Percentiles rank a stretch among this genome's conserved stretches.
These are phyloP conservation scores for Lanius collurio DNA, from an alignment of 2,113 vertebrate genomes.

Conservation along the genomic window DNA sequence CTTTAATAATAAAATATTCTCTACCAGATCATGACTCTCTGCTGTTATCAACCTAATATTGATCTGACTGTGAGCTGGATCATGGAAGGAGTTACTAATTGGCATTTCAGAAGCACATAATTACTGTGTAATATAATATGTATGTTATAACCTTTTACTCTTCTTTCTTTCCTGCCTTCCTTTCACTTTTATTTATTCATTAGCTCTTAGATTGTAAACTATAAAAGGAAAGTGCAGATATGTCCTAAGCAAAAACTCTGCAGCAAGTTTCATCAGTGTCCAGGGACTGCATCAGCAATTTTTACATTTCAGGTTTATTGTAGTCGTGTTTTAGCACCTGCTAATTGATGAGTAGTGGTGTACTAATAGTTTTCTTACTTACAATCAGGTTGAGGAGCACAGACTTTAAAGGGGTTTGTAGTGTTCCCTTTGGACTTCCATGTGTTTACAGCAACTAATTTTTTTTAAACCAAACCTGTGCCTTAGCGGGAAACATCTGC, in stretches of 20 bases:
- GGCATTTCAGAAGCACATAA: slow-evolving; percentile 41
- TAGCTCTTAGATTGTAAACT: slow-evolving; percentile 52
- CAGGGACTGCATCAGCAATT: not conserved
- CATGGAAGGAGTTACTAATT: slow-evolving; percentile 30
- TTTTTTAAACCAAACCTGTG: not conserved
- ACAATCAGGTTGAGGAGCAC: not conserved
- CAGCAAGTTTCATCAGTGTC: not conserved
- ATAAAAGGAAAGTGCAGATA: not conserved
- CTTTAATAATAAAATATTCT: slow-evolving; percentile 8
- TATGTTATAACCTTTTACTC: slow-evolving; percentile 26
- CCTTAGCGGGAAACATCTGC: not conserved
- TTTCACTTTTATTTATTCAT: slow-evolving; percentile 66
- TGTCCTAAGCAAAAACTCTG: not conserved
- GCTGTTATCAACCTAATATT: slow-evolving; percentile 15
- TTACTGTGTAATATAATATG: slow-evolving; percentile 52
- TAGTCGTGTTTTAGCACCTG: not conserved
- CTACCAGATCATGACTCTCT: not conserved
- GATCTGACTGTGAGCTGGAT: slow-evolving; percentile 33
- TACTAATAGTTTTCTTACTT: not conserved
- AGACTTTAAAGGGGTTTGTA: not conserved
- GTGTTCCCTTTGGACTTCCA: not conserved
- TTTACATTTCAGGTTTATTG: not conserved
- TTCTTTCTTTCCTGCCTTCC: slow-evolving; percentile 6
- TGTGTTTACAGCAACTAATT: not conserved
- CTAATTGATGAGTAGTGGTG: not conserved